Percentiles rank a stretch among this genome's conserved stretches.
phyloP scores from a whole-genome alignment of 2,113 vertebrate species.

The Talpa occidentalis region DNA sequence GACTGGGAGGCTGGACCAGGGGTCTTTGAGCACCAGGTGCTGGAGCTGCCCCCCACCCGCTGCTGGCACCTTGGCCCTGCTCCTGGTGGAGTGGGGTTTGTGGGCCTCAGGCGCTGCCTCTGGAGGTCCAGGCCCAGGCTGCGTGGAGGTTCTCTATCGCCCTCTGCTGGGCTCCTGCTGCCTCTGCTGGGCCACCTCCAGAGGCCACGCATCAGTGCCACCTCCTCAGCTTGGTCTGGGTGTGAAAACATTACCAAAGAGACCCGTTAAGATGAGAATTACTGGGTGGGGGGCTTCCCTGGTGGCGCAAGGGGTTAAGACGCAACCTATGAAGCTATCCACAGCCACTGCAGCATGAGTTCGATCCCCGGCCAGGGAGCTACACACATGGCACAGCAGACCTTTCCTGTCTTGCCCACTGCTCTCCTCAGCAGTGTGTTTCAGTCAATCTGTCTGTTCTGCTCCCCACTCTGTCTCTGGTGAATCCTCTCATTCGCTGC shows the following conservation, averaged over 20 bases:
- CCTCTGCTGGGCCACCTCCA: not conserved
- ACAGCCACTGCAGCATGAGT: too few relatives aligned
- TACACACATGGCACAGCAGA: too few relatives aligned
- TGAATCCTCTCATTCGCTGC: too few relatives aligned
- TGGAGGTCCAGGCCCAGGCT: not conserved
- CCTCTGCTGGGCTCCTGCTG: constrained; percentile 68
- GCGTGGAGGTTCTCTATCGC: constrained; percentile 56
- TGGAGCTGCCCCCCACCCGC: fast-evolving
- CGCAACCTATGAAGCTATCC: too few relatives aligned
- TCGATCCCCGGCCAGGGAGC: too few relatives aligned
- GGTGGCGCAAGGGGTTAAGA: too few relatives aligned
- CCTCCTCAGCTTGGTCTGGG: not conserved
- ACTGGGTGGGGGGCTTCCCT: too few relatives aligned
- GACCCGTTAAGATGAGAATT: not conserved
- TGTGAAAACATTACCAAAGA: not conserved
- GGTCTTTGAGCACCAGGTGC: not conserved
- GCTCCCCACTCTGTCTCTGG: too few relatives aligned
- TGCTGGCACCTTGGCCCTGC: too few relatives aligned
- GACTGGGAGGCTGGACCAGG: not conserved
- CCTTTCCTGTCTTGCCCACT: too few relatives aligned
- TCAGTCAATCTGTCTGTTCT: too few relatives aligned
- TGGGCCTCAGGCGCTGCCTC: not conserved
- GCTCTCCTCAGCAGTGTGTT: too few relatives aligned
- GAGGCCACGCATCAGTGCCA: not conserved
- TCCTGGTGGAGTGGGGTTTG: not conserved